These are phyloP conservation scores for Aldrovandia affinis DNA, from an alignment of 2,797 vertebrate genomes.

Conservation along the genomic window DNA sequence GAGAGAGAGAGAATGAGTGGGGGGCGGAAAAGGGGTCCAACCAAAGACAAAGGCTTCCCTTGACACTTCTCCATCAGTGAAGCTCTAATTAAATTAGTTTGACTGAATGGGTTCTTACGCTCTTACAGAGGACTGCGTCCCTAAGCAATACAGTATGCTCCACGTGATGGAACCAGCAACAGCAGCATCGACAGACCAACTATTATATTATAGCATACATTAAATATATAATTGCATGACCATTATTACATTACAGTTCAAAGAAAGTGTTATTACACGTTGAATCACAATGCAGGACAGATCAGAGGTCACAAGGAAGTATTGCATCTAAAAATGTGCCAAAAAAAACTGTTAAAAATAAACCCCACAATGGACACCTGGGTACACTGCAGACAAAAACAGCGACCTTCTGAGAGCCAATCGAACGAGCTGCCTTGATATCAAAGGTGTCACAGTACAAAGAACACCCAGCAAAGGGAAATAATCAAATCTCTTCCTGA, in stretches of 20 bases:
- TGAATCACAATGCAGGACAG: not conserved
- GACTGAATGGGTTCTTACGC: conserved; percentile 30
- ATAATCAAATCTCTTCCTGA: too few species aligned
- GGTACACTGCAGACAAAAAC: not conserved
- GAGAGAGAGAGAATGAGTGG: conserved; percentile 13
- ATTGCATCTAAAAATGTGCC: not conserved
- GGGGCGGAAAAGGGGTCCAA: not conserved
- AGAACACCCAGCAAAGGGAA: not conserved
- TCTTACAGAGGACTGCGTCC: not conserved
- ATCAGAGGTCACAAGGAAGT: not conserved
- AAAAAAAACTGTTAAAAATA: not conserved
- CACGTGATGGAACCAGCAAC: not conserved
- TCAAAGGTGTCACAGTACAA: not conserved
- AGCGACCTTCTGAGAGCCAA: not conserved
- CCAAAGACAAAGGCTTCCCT: conserved; percentile 20
- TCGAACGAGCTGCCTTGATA: not conserved
- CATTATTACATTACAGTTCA: not conserved
- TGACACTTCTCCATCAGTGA: not conserved
- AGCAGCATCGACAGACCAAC: not conserved
- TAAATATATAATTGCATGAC: not conserved
- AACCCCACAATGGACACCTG: not conserved
- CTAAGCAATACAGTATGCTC: not conserved
- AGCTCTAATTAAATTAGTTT: conserved; percentile 43
- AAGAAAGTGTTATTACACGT: not conserved
- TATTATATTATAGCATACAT: not conserved